Conservation (phyloP, 1,140 invertebrate genomes). For the Hyles euphorbiae region DNA sequence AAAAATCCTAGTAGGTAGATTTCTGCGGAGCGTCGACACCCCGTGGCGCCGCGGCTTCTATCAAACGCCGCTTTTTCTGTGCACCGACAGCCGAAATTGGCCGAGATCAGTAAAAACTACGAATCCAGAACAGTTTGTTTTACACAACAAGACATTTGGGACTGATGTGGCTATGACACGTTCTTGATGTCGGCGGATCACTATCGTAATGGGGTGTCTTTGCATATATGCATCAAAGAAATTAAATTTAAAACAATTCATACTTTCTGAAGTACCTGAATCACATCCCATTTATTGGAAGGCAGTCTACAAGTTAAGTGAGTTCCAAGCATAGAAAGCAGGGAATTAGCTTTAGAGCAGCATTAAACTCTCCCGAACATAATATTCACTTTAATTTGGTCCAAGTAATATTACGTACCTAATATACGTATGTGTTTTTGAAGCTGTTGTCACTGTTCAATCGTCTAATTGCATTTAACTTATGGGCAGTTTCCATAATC, state of each 20-base stretch:
- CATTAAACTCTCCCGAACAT: no score
- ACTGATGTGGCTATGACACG: constrained; percentile 47
- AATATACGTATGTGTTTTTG: no score
- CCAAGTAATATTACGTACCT: no score
- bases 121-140: constrained; percentile 59
- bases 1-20: constrained; percentile 54
- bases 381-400: no score
- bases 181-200: constrained; percentile 19
- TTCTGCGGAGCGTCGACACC: constrained; percentile 53
- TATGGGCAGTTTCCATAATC: no score
- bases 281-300: no score
- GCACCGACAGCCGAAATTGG: constrained; percentile 67
- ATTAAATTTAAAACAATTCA: background rate
- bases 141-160: constrained; percentile 55
- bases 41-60: constrained; percentile 47
- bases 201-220: constrained; percentile 14
- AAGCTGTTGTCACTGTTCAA: no score
- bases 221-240: background rate
- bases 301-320: no score
- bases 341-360: no score
- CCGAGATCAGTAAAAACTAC: constrained; percentile 49
- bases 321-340: no score
- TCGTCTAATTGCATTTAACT: no score
- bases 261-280: no score
- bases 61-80: constrained; percentile 50